These are phyloP conservation scores for Gymnarchus niloticus DNA, from an alignment of 2,113 vertebrate species.

Conservation along the genomic window DNA sequence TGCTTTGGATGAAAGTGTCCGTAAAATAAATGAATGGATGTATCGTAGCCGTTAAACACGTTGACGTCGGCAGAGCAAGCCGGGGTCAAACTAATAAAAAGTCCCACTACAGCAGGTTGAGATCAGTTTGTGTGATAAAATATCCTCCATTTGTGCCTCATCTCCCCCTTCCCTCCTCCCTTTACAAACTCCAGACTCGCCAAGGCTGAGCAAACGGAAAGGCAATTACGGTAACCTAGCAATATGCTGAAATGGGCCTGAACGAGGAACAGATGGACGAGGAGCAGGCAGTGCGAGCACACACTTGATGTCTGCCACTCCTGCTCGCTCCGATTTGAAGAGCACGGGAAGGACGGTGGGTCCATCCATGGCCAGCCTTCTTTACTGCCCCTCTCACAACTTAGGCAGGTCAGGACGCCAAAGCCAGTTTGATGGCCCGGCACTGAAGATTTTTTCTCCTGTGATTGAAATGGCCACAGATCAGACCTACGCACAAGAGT, in stretches of 20 bases:
- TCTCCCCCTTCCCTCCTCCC: slow-evolving; percentile 9
- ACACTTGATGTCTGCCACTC: neutral
- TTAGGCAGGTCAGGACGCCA: neutral
- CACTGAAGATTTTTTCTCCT: neutral
- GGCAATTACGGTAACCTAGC: slow-evolving; percentile 34
- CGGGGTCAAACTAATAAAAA: neutral
- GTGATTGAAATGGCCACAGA: neutral
- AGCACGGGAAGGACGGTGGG: neutral
- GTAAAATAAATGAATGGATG: too few species aligned
- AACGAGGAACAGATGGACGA: slow-evolving; percentile 22
- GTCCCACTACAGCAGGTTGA: neutral
- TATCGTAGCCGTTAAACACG: neutral
- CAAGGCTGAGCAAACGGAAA: neutral
- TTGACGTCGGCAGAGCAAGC: neutral
- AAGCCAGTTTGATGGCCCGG: neutral
- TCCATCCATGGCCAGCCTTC: neutral
- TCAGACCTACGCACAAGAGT: neutral
- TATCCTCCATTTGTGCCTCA: slow-evolving; percentile 20
- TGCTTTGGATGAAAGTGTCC: neutral
- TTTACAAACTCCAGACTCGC: neutral
- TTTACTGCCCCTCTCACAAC: neutral
- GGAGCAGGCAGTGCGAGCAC: neutral
- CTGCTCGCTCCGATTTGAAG: neutral
- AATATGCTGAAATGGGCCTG: slow-evolving; percentile 9
- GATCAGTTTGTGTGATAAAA: slow-evolving; percentile 7